Evolutionary conservation across 2,113 vertebrate genomes (phyloP), one percentile per base, ranked within the genome.

Genomic region (Scalopus aquaticus): DNA sequence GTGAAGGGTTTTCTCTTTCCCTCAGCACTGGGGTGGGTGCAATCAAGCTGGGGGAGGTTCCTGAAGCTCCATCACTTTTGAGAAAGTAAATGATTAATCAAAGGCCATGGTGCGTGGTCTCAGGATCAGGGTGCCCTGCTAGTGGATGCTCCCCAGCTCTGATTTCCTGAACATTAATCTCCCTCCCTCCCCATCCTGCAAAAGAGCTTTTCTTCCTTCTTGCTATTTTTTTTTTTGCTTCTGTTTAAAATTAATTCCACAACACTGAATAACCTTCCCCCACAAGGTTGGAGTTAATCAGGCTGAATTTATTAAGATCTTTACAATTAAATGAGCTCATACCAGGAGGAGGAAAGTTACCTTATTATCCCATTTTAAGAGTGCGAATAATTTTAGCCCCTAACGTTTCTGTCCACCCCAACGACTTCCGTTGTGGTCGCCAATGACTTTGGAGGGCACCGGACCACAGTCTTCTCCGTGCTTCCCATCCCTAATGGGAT

Each of bases 321-420:
- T 97, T 96, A 94, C 89, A 97, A 96, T 84, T 67, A 97, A 97
- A 97, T 94, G 97, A 98, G 95, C 95, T 97, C 97, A 98, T 98
- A 96, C 54, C 39, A 69, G 78, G 94, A 96, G 85, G 94, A 96
- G 94, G 86, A 95, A 97, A 97, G 94, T 93, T 96, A 42, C 64
- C 96, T 98, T 98, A 95, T 97, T 96, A 97, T 97, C 94, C 95
- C 83, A 91, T 96, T 98, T 96, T 96, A 92, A 96, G 93, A 97
- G 92, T 89, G 86, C 94, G 93, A 96, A 80, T 97, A 96, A 97
- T 98, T 98, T 97, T 60, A 86, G 79, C 62, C 91, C 87, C 95
- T 86, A 85, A 95, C 93, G 97, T 97, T 96, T 95, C 93, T 95
- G 91, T 96, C 78, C 42, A 96, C 88, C 35, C 92, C 97, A 96